Conservation (phyloP, 64 coral and sea anemone species). For the Montipora foliosa region DNA sequence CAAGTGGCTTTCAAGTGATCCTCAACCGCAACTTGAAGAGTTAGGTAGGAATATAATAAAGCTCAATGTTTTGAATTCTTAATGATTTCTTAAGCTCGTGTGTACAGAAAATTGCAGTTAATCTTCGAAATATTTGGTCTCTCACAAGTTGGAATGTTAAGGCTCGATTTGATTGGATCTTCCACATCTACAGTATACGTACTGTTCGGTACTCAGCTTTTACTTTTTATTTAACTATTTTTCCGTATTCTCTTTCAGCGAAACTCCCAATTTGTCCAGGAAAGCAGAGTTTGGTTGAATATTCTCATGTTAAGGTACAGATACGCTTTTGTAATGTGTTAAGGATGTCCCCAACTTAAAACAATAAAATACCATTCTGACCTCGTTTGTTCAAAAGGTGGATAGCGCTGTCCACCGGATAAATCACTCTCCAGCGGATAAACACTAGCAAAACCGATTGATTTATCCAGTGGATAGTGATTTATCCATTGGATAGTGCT, state of each 20-base stretch:
- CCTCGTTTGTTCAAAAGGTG: too few species aligned
- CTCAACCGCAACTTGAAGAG: neutral
- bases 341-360: too few species aligned
- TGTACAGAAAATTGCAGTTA: neutral
- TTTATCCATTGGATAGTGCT: too few species aligned
- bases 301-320: neutral
- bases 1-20: constrained; percentile 18
- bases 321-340: neutral
- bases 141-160: neutral
- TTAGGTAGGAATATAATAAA: constrained; percentile 33
- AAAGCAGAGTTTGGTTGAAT: neutral
- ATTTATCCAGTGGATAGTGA: too few species aligned
- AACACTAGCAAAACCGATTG: too few species aligned
- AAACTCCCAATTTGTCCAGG: constrained; percentile 20
- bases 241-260: neutral
- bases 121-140: neutral
- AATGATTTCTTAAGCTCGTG: neutral
- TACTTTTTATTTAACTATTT: neutral
- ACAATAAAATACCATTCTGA: too few species aligned
- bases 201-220: neutral
- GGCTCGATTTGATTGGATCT: neutral
- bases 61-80: neutral
- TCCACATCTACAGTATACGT: neutral
- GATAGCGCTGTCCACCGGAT: too few species aligned
- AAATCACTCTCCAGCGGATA: too few species aligned